Conservation (phyloP, 2,113 vertebrate species). For the Podocnemis expansa region DNA sequence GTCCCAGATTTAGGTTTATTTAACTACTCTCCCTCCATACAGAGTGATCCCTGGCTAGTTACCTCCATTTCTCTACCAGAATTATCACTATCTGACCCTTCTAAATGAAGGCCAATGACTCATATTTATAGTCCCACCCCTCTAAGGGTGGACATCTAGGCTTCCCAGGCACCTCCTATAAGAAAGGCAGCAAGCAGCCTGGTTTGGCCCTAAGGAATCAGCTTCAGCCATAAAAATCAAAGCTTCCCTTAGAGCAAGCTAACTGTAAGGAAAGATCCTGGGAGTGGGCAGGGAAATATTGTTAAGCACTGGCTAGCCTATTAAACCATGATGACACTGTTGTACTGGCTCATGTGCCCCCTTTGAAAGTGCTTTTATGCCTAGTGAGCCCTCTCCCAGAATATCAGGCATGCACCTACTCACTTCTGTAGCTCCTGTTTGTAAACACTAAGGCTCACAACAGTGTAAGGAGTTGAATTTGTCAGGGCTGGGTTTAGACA, state of each 20-base stretch:
- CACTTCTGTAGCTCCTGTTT: accelerated
- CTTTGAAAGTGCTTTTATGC: neutral
- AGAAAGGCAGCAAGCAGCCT: neutral
- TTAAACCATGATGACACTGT: conserved; percentile 14
- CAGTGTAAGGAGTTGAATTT: neutral
- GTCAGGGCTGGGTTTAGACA: neutral
- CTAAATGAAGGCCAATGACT: accelerated
- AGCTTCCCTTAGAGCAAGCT: neutral
- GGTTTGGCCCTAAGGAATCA: neutral
- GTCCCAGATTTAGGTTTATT: neutral
- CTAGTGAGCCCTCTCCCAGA: neutral
- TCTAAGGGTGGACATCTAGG: neutral
- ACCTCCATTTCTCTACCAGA: neutral
- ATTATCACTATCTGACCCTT: neutral
- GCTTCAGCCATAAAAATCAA: accelerated
- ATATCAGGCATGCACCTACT: neutral
- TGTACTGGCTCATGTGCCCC: neutral
- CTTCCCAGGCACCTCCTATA: neutral
- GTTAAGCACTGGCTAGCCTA: neutral
- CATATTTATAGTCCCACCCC: neutral
- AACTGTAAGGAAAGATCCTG: neutral
- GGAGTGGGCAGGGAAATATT: neutral
- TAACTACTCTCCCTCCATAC: neutral
- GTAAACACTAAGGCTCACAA: accelerated
- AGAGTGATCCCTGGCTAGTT: neutral